phyloP scores from a whole-genome alignment of 2,797 vertebrate genomes.

The Channa striata region DNA sequence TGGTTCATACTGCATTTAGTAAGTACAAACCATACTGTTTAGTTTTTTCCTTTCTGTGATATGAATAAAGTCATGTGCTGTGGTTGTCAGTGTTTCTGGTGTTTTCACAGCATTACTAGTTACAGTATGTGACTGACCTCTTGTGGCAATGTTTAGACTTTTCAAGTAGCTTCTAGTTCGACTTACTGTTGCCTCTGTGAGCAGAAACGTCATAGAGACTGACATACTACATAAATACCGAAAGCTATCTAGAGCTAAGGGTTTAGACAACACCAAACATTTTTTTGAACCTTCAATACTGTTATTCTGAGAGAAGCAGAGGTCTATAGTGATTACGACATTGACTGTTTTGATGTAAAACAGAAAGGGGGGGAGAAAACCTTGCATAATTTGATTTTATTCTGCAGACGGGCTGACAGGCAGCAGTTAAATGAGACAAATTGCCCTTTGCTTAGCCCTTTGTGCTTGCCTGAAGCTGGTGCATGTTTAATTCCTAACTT shows the following conservation, averaged over 20 bases:
- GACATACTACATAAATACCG: neutral
- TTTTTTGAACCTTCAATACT: too few species aligned
- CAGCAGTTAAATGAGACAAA: constrained; percentile 75
- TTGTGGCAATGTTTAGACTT: constrained; percentile 44
- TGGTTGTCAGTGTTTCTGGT: neutral
- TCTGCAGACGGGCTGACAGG: constrained; percentile 50
- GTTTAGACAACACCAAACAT: too few species aligned
- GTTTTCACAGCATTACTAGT: neutral
- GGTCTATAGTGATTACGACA: constrained; percentile 39
- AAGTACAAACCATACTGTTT: neutral
- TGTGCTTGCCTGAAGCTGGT: constrained; percentile 58
- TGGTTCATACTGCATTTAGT: too few species aligned
- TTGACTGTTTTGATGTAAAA: constrained; percentile 60
- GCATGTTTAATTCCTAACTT: constrained; percentile 72
- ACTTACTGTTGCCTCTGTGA: neutral
- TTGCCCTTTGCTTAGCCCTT: constrained; percentile 73
- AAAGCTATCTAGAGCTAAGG: neutral
- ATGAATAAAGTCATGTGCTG: neutral
- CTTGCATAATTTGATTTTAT: constrained; percentile 60
- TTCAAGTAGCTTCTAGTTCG: constrained; percentile 9
- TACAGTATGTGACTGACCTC: constrained; percentile 53
- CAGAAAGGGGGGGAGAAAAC: constrained; percentile 57
- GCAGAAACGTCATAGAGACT: constrained; percentile 1
- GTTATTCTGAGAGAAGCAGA: constrained; percentile 1
- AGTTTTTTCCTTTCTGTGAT: too few species aligned